These are phyloP conservation scores for Ectropis crepuscularia DNA, from an alignment of 2,888 invertebrate genomes.

Conservation along the genomic window DNA sequence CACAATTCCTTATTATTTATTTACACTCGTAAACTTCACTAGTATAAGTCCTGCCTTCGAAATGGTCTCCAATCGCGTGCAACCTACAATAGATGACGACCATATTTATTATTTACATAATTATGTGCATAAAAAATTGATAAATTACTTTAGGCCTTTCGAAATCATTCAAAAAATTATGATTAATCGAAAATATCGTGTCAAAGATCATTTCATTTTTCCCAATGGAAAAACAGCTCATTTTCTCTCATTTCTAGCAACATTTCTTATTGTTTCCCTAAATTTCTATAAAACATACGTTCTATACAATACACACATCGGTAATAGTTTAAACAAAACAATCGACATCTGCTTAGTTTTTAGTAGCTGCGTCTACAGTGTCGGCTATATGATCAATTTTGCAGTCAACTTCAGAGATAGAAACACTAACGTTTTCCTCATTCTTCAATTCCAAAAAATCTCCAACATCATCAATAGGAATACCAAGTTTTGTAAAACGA, in stretches of 20 bases:
- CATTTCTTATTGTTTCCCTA: not conserved
- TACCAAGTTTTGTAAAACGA: constrained; percentile 1
- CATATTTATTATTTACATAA: constrained; percentile 8
- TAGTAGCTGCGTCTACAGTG: not conserved
- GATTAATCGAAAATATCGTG: constrained; percentile 10
- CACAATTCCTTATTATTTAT: too few relatives aligned
- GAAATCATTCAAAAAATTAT: constrained; percentile 7
- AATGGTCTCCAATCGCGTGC: not conserved
- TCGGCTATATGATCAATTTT: constrained; percentile 10
- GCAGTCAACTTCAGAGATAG: constrained; percentile 2
- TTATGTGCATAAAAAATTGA: constrained; percentile 10
- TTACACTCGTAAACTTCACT: not conserved
- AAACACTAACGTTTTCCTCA: constrained; percentile 11
- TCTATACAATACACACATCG: not conserved
- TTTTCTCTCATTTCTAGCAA: not conserved
- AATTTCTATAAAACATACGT: not conserved
- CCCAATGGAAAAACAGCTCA: constrained; percentile 7
- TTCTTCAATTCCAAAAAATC: constrained; percentile 17
- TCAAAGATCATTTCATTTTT: constrained; percentile 14
- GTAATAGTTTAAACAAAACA: not conserved
- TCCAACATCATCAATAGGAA: constrained; percentile 4
- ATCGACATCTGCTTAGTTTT: not conserved
- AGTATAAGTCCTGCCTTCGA: not conserved
- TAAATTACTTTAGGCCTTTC: constrained; percentile 13
- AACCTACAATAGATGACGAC: not conserved